Evolutionary conservation across 1,140 invertebrate species (phyloP), one percentile per base, ranked within the genome.

Genomic region (Venturia canescens): DNA sequence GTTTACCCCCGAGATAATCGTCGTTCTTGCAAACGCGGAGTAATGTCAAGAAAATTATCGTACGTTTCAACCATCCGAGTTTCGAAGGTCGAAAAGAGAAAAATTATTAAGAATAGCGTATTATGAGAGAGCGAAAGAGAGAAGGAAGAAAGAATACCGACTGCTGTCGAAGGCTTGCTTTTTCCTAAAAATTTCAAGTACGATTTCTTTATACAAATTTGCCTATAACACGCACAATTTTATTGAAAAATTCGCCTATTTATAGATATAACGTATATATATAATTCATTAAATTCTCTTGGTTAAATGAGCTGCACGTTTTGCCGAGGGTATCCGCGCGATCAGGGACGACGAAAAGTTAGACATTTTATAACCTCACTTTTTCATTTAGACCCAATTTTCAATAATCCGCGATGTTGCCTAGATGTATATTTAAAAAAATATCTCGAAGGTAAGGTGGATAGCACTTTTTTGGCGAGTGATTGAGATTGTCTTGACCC

Each of bases 191-290:
- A 70, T n/a, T 70, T n/a, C 16, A 31, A 38, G 27, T 70, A 70
- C 67, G 67, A 38, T 70, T n/a, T 7, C 27, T 57, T 76, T 63
- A 53, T 57, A 76, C 48, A 53, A 53, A 76, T 76, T 76, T 53
- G 21, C 26, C 48, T 63, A 67, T 48, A 67, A 67, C 60, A 66
- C 76, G 21, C 21, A 70, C 31, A 70, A 18, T 70, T 70, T 34
- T 70, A 44, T 38, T 70, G 38, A 34, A n/a, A 16, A 70, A 38
- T 70, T 70, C 16, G 16, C 38, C 31, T 70, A 31, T 70, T 5
- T 70, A 70, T 34, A n/a, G 1, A 70, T 70, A 26, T 67, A 34
- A 23, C 38, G 23, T 44, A 11, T 9, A 44, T 44, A 44, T 44
- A 44, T 44, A 44, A 44, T 44, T 44, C 38, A 13, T 44, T 44